A percentile compares a stretch with the other conserved stretches of the same genome.
Conservation (phyloP, 2,113 vertebrate species). For the Pterophyllum scalare region DNA sequence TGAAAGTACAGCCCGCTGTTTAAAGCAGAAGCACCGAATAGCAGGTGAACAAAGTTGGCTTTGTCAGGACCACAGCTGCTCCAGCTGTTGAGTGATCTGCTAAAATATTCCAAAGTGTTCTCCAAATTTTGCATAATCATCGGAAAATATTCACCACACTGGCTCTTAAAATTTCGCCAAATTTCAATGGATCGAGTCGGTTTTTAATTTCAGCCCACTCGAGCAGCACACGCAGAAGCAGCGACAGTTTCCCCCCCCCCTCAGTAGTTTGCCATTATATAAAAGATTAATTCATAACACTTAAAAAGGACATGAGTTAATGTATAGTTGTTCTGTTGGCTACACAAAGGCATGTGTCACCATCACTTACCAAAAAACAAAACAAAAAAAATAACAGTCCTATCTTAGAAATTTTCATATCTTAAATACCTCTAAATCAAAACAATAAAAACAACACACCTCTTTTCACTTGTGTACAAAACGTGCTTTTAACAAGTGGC, state of each 20-base stretch:
- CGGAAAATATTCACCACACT: not conserved
- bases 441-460: not conserved
- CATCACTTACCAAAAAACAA: conserved; percentile 18
- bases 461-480: conserved; percentile 45
- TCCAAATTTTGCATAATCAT: not conserved
- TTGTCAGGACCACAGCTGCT: not conserved
- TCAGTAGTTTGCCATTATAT: conserved; percentile 7
- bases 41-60: not conserved
- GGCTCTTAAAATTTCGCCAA: not conserved
- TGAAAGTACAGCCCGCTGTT: not conserved
- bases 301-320: not conserved
- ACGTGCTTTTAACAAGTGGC: conserved; percentile 23
- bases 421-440: conserved; percentile 32
- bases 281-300: conserved; percentile 13
- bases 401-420: not conserved
- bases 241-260: not conserved
- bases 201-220: not conserved
- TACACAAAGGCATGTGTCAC: conserved; percentile 38
- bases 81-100: not conserved
- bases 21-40: not conserved
- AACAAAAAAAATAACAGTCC: not conserved
- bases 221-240: conserved; percentile 4
- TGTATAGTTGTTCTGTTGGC: not conserved
- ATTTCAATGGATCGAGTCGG: not conserved
- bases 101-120: not conserved